Base-by-base conservation (phyloP, 2,888 invertebrate genomes). In the Dorcus hopei region DNA sequence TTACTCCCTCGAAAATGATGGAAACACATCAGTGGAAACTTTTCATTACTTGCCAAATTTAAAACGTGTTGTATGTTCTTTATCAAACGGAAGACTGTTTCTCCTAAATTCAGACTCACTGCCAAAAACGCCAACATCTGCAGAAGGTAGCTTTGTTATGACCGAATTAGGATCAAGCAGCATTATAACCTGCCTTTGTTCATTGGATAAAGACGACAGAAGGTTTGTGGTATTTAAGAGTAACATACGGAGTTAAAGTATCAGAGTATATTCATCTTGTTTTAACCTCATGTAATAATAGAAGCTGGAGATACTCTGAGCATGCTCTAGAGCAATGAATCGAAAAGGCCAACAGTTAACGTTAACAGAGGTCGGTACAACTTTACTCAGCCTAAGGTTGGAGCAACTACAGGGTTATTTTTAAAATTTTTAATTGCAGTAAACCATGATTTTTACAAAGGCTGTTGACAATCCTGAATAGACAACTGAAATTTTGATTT, bases 11-110 rank as follows among this genome's bases (percentile, higher is more conserved):
- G 93, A 93, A 72, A 80, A 82, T 2, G 84, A 85, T 49, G 85
- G 87, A 9, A 84, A 86, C 54, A 83, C 84, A 2, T 83, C 87
- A 40, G 85, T 93, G 26, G 82, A 88, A 9, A 85, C 87, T 38
- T 77, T 94, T 63, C 82, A 87, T 45, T 84, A 87, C 66, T 81
- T 94, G 63, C 84, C 84, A 14, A 77, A 80, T 38, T 80, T 90
- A 61, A 85, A 84, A 63, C 81, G 91, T 39, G 92, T 94, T n/a
- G 93, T 91, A 2, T 87, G 93, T 7, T 91, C 92, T 0, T 79
- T 93, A 39, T 84, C 86, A 19, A 91, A 90, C 73, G 94, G 94
- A 38, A 83, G 91, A 49, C 75, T 91, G 53, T 91, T 91, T 80
- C 77, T 92, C 47, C 85, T 91, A 62, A 84, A 86, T 65, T 85